phyloP scores from a whole-genome alignment of 2,888 invertebrate genomes.

The Strigamia transsilvanica region DNA sequence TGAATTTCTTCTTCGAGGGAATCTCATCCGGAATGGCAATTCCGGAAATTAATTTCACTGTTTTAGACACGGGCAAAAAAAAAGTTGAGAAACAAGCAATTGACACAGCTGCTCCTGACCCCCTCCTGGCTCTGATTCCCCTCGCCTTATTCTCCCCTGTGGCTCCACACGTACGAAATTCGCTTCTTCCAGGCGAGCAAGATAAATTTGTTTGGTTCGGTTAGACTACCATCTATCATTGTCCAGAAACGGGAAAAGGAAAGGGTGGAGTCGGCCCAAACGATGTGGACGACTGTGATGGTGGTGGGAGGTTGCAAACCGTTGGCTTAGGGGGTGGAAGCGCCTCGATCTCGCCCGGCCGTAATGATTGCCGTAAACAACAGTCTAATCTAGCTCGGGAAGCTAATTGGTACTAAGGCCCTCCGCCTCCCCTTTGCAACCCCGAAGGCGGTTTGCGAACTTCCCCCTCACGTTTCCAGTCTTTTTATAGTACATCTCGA shows the following conservation, averaged over 20 bases:
- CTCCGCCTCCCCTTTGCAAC: background rate
- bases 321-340: slow-evolving; percentile 1
- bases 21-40: background rate
- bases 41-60: slow-evolving; percentile 31
- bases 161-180: slow-evolving; percentile 35
- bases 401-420: slow-evolving; percentile 35
- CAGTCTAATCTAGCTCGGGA: slow-evolving; percentile 23
- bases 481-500: too few species aligned
- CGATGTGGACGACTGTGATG: background rate
- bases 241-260: slow-evolving; percentile 19
- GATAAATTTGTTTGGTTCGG: slow-evolving; percentile 34
- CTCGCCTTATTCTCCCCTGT: slow-evolving; percentile 18
- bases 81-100: slow-evolving; percentile 35
- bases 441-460: background rate
- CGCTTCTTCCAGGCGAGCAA: slow-evolving; percentile 30
- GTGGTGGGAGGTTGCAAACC: slow-evolving; percentile 4
- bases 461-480: background rate
- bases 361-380: slow-evolving; percentile 38
- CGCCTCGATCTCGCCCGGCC: slow-evolving; percentile 3
- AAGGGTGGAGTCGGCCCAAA: slow-evolving; percentile 32
- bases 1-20: background rate
- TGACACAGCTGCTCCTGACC: slow-evolving; percentile 27
- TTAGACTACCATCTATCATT: slow-evolving; percentile 31
- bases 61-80: slow-evolving; percentile 6
- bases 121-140: slow-evolving; percentile 12